These are phyloP conservation scores for Antrozous pallidus DNA, from an alignment of 2,797 vertebrate genomes.

Conservation along the genomic window DNA sequence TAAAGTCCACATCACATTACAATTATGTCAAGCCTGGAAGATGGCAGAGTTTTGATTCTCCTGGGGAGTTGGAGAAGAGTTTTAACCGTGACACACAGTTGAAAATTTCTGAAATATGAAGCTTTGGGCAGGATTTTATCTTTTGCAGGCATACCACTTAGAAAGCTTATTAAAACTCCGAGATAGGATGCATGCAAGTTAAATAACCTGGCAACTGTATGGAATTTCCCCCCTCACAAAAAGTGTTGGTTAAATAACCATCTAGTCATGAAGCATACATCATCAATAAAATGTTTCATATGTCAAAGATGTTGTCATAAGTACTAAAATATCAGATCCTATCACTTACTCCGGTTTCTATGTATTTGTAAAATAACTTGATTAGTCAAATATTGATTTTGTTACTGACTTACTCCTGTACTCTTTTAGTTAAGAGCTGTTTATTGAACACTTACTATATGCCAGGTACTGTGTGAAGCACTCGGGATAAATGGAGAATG, in stretches of 20 bases:
- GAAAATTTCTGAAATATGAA: conserved; percentile 42
- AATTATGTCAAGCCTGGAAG: neutral
- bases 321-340: neutral
- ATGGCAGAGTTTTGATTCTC: conserved; percentile 13
- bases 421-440: neutral
- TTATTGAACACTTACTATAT: neutral
- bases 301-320: conserved; percentile 5
- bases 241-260: conserved; percentile 15
- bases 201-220: conserved; percentile 1
- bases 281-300: conserved; percentile 4
- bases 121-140: conserved; percentile 48
- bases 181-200: neutral
- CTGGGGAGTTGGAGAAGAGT: neutral
- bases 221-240: conserved; percentile 14
- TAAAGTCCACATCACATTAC: neutral
- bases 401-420: neutral
- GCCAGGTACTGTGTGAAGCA: neutral
- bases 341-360: neutral
- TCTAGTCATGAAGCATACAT: neutral
- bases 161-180: conserved; percentile 9
- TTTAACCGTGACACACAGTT: neutral
- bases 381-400: conserved; percentile 5
- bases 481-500: neutral
- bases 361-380: neutral
- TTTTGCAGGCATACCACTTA: conserved; percentile 9